These are phyloP conservation scores for Gambusia holbrooki DNA, from an alignment of 2,113 vertebrate species.

Conservation along the genomic window DNA sequence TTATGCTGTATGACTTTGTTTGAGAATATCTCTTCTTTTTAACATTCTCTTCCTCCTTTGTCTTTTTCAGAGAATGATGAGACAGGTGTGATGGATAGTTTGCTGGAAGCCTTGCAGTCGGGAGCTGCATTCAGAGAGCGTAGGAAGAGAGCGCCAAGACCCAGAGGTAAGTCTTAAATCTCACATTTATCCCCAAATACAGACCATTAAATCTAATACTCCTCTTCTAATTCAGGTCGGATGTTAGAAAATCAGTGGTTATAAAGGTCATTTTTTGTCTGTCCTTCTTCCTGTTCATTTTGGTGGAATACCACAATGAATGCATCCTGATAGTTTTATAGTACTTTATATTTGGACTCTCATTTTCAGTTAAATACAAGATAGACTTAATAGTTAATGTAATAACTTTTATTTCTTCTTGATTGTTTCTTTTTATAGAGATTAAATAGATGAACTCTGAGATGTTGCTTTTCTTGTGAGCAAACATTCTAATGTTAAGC, in stretches of 20 bases:
- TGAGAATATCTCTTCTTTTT: conserved; percentile 55
- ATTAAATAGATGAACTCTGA: neutral
- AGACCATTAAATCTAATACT: conserved; percentile 8
- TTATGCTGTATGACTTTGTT: conserved; percentile 60
- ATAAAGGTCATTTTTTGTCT: neutral
- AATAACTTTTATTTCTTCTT: neutral
- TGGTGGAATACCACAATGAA: conserved; percentile 18
- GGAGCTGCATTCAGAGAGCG: conserved; percentile 96
- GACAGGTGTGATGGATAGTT: conserved; percentile 99
- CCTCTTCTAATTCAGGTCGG: conserved; percentile 12
- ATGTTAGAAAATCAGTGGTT: conserved; percentile 20
- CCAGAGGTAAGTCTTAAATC: conserved; percentile 85
- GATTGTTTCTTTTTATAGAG: neutral
- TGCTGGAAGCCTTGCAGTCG: conserved; percentile 97
- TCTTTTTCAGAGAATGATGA: conserved; percentile 91
- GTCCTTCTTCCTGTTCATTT: conserved; percentile 7
- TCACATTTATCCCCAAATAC: conserved; percentile 23
- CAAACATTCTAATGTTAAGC: conserved; percentile 4
- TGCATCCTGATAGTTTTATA: conserved; percentile 2
- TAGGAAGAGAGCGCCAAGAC: conserved; percentile 89
- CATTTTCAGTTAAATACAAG: conserved; percentile 27
- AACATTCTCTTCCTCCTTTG: conserved; percentile 39
- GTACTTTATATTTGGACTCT: neutral
- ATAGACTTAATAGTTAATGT: conserved; percentile 15
- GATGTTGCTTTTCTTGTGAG: conserved; percentile 12